A percentile compares a stretch with the other conserved stretches of the same genome.
These are phyloP conservation scores for Agriopis aurantiaria DNA, from an alignment of 2,888 invertebrate genomes.

Conservation along the genomic window DNA sequence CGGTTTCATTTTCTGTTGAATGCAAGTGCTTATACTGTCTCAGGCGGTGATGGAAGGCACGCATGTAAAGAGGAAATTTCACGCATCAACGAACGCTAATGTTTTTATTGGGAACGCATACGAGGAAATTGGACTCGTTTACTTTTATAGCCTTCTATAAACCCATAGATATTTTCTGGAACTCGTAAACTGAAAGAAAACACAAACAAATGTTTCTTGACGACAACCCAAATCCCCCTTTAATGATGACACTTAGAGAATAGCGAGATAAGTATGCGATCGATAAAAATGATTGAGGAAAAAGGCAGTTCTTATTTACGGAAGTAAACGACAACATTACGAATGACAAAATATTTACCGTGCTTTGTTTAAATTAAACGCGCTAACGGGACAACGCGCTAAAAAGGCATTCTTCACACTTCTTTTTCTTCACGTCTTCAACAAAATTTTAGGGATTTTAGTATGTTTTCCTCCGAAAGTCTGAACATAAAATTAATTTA, in stretches of 20 bases:
- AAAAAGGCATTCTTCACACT: too few species aligned
- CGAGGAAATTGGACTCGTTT: conserved; percentile 59
- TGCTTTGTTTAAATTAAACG: conserved; percentile 1
- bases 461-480: too few species aligned
- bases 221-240: conserved; percentile 42
- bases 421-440: too few species aligned
- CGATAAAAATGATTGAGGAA: conserved; percentile 41
- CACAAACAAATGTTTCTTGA: conserved; percentile 42
- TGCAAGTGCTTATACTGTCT: conserved; percentile 13
- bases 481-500: too few species aligned
- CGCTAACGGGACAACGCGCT: background rate
- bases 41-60: conserved; percentile 26
- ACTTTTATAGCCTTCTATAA: conserved; percentile 56
- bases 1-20: background rate
- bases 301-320: conserved; percentile 23
- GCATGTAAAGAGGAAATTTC: conserved; percentile 62
- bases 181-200: conserved; percentile 41
- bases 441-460: too few species aligned
- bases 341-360: conserved; percentile 18
- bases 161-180: conserved; percentile 58
- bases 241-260: conserved; percentile 46
- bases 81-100: conserved; percentile 63
- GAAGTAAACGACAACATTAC: conserved; percentile 27
- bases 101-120: conserved; percentile 65
- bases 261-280: conserved; percentile 38